Evolutionary conservation across 2,888 invertebrate genomes (phyloP).

Genomic region (Heliconius erato): DNA sequence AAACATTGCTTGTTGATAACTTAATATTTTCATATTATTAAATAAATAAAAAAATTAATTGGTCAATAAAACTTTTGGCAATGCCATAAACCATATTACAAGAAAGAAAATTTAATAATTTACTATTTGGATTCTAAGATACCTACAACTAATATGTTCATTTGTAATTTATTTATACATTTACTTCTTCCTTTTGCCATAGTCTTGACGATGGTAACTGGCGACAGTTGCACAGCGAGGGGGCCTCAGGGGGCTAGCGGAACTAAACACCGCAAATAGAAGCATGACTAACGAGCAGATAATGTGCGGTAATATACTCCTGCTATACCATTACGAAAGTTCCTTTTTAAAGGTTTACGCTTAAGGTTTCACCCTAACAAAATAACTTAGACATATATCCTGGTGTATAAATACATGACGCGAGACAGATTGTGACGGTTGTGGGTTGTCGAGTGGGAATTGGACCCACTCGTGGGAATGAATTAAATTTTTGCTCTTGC

Average conservation of each 20-base stretch:
- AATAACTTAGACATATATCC: neutral
- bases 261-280: slow-evolving; percentile 46
- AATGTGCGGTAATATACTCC: slow-evolving; percentile 34
- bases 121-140: neutral
- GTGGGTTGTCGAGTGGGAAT: too few species aligned
- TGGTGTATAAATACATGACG: neutral
- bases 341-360: slow-evolving; percentile 8
- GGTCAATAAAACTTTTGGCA: too few species aligned
- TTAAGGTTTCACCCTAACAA: slow-evolving; percentile 2
- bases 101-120: neutral
- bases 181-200: neutral
- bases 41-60: too few species aligned
- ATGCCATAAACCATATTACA: neutral
- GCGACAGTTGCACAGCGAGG: slow-evolving; percentile 2
- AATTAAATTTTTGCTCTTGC: too few species aligned
- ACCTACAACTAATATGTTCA: neutral
- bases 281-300: slow-evolving; percentile 50
- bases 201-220: neutral
- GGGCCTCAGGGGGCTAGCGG: slow-evolving; percentile 27
- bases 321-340: slow-evolving; percentile 10
- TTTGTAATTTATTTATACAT: neutral
- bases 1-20: too few species aligned
- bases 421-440: too few species aligned
- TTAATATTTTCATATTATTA: too few species aligned
- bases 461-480: too few species aligned